A percentile compares a stretch with the other conserved stretches of the same genome.
These are phyloP conservation scores for Platerodrilus igneus DNA, from an alignment of 2,888 invertebrate genomes.

Conservation along the genomic window DNA sequence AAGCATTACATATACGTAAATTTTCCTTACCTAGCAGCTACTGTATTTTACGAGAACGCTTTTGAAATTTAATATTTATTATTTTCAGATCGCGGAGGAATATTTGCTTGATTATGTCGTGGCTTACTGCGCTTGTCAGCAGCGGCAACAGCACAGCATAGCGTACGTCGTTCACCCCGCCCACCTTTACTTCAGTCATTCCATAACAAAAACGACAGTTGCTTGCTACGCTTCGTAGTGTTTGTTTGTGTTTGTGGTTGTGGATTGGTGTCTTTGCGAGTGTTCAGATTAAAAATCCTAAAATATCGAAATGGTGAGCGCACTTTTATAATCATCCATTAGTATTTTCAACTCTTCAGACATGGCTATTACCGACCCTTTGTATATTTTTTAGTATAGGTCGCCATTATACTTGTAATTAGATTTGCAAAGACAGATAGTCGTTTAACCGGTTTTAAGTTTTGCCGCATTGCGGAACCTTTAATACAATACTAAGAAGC, in stretches of 20 bases:
- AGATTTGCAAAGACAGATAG: conserved; percentile 39
- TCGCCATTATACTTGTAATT: conserved; percentile 30
- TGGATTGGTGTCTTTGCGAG: conserved; percentile 18
- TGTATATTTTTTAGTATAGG: conserved; percentile 19
- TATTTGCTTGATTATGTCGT: conserved; percentile 49
- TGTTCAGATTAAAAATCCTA: conserved; percentile 41
- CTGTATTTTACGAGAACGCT: no score
- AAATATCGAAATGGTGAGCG: conserved; percentile 48
- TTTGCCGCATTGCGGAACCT: conserved; percentile 45
- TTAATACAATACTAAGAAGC: conserved; percentile 15
- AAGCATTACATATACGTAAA: no score
- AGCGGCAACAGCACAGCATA: conserved; percentile 42
- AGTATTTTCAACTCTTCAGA: conserved; percentile 11
- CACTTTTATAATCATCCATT: conserved; percentile 34
- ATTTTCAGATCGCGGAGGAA: conserved; percentile 47
- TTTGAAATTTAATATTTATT: no score
- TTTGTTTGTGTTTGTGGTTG: conserved; percentile 32
- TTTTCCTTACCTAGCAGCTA: no score
- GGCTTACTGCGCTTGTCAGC: conserved; percentile 48
- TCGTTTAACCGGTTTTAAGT: conserved; percentile 40
- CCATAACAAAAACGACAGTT: conserved; percentile 47
- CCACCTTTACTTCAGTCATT: conserved; percentile 33
- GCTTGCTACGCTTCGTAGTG: conserved; percentile 44
- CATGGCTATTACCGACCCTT: conserved; percentile 9
- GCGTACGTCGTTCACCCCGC: conserved; percentile 34